A percentile compares a stretch with the other conserved stretches of the same genome.
These are phyloP conservation scores for Clarias magur DNA, from an alignment of 2,113 vertebrate genomes.

Conservation along the genomic window DNA sequence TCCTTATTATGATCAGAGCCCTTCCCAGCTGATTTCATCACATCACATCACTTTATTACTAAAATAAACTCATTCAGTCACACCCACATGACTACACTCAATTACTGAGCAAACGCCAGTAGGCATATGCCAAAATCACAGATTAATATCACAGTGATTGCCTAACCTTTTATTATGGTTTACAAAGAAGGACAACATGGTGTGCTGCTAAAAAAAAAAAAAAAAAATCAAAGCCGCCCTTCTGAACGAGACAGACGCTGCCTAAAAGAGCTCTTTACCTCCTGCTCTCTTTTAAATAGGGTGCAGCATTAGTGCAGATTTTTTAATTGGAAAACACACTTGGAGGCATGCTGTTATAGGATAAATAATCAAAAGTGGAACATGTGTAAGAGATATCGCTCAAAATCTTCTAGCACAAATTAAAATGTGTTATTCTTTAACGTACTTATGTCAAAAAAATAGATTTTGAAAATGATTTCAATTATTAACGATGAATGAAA, in stretches of 20 bases:
- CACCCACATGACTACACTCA: constrained; percentile 17
- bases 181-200: neutral
- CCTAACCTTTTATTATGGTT: constrained; percentile 27
- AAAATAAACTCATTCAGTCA: neutral
- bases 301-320: neutral
- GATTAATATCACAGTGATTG: neutral
- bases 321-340: neutral
- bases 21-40: neutral
- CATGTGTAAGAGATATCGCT: neutral
- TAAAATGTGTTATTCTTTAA: neutral
- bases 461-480: too few relatives aligned
- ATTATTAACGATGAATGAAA: too few relatives aligned
- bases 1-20: neutral
- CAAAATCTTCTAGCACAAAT: neutral
- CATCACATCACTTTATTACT: constrained; percentile 1
- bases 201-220: neutral
- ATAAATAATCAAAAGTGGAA: neutral
- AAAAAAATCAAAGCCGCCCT: neutral
- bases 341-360: neutral
- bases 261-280: neutral
- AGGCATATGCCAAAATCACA: neutral
- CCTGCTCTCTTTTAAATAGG: neutral
- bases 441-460: too few relatives aligned
- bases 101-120: neutral
- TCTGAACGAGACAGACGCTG: neutral